phyloP scores from a whole-genome alignment of 2,797 vertebrate species.

The Onychomys arenicola region DNA sequence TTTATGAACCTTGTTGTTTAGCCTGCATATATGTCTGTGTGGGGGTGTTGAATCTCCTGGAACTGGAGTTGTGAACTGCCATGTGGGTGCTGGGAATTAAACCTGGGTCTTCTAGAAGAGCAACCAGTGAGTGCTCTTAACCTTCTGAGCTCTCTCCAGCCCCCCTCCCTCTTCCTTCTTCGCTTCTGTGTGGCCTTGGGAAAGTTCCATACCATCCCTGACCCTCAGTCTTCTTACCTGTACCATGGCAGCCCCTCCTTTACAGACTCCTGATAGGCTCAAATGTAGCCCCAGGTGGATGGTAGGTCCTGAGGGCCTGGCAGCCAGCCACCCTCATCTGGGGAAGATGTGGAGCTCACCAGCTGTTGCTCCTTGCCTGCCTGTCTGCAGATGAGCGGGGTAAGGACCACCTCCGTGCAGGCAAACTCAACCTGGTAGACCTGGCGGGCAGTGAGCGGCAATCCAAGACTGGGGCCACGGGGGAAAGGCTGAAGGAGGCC shows the following conservation, averaged over 20 bases:
- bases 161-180: not conserved
- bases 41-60: not conserved
- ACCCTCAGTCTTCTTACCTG: conserved; percentile 33
- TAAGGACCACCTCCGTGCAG: conserved; percentile 92
- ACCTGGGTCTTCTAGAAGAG: not conserved
- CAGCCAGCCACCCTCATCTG: accelerated
- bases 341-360: not conserved
- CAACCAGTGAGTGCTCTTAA: not conserved
- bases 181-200: not conserved
- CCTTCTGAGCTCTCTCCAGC: not conserved
- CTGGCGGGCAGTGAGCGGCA: conserved; percentile 96
- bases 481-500: conserved; percentile 94
- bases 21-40: not conserved
- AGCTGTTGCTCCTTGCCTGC: not conserved
- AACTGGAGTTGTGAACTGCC: not conserved
- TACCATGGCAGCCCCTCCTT: not conserved
- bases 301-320: not conserved
- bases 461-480: conserved; percentile 94
- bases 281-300: not conserved
- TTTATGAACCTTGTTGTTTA: not conserved
- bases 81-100: not conserved
- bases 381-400: conserved; percentile 85
- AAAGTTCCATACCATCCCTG: not conserved
- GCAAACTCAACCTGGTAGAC: conserved; percentile 95
- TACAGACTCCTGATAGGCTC: not conserved